Percentiles rank a stretch among this genome's conserved stretches.
Conservation (phyloP, 2,797 vertebrate species). For the Choloepus didactylus region DNA sequence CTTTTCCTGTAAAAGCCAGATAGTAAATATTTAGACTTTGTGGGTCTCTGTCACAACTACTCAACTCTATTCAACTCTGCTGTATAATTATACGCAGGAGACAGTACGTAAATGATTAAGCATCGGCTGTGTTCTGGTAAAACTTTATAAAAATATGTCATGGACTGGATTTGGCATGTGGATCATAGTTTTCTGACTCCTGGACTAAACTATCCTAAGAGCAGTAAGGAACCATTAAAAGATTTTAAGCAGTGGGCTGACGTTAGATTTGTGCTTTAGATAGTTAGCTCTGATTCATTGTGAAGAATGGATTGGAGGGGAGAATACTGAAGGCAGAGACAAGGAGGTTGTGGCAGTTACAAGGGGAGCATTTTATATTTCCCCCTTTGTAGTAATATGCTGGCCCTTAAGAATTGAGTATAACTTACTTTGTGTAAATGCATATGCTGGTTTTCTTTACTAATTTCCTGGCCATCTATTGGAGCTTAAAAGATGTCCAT, state of each 20-base stretch:
- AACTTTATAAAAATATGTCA: constrained; percentile 55
- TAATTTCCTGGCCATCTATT: constrained; percentile 29
- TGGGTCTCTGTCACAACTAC: not conserved
- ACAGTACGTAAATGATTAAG: constrained; percentile 15
- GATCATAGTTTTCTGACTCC: constrained; percentile 9
- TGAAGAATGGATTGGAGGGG: constrained; percentile 32
- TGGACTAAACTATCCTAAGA: constrained; percentile 51
- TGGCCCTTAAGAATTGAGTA: constrained; percentile 41
- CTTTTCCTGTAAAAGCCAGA: constrained; percentile 36
- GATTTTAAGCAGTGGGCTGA: constrained; percentile 26
- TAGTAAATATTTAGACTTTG: constrained; percentile 44
- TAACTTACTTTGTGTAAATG: constrained; percentile 19
- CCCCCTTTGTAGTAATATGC: constrained; percentile 5
- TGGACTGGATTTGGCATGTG: constrained; percentile 55
- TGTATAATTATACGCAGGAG: not conserved
- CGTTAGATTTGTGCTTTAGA: constrained; percentile 54
- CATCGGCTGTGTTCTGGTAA: constrained; percentile 38
- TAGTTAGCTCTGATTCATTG: constrained; percentile 43
- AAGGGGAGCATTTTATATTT: constrained; percentile 62
- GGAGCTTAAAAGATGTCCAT: constrained; percentile 22
- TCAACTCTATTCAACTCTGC: not conserved
- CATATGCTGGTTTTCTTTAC: constrained; percentile 20
- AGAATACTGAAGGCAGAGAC: not conserved
- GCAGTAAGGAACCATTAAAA: constrained; percentile 26
- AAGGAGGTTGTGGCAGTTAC: constrained; percentile 22